Conservation (phyloP, 2,113 vertebrate species). For the Eudyptes chrysolophus region DNA sequence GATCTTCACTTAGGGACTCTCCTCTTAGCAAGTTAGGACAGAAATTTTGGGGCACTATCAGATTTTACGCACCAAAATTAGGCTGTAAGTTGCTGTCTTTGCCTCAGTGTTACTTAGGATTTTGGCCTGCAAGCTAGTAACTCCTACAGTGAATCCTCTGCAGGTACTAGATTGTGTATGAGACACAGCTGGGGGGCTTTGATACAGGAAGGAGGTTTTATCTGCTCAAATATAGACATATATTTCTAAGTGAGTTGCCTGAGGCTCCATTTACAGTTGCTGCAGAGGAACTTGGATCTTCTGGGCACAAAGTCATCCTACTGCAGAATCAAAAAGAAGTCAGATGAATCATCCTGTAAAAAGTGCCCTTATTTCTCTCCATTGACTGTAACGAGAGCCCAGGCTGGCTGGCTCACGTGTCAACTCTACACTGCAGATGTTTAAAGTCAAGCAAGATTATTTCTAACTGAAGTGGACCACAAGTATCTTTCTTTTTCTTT, state of each 20-base stretch:
- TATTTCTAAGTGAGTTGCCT: background rate
- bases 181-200: background rate
- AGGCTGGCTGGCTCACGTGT: background rate
- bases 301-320: background rate
- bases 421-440: background rate
- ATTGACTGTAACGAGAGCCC: background rate
- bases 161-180: background rate
- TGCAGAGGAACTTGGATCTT: background rate
- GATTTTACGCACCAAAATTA: background rate
- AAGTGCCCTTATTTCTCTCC: background rate
- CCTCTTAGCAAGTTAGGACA: background rate
- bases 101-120: background rate
- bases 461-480: background rate
- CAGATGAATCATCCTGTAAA: background rate
- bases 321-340: background rate
- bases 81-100: background rate
- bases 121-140: background rate
- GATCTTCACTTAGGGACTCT: background rate
- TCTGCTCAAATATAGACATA: background rate
- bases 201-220: background rate
- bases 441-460: background rate
- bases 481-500: background rate
- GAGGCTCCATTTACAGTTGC: slow-evolving; percentile 1
- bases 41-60: background rate
- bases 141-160: background rate